Evolutionary conservation across 2,113 vertebrate species (phyloP).

Genomic region (Myiopsitta monachus): DNA sequence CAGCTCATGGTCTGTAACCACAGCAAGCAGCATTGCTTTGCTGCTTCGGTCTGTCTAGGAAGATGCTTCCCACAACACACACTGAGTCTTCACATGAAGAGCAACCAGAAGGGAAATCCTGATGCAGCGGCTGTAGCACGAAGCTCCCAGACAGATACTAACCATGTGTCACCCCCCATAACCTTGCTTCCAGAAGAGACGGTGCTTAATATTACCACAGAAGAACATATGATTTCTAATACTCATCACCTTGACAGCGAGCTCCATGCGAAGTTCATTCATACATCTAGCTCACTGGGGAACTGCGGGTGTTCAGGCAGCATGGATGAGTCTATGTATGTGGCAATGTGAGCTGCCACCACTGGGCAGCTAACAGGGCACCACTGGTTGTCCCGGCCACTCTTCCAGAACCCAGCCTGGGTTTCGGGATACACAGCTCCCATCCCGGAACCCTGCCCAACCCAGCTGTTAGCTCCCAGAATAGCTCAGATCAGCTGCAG

Average conservation of each 20-base stretch:
- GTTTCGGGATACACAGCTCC: neutral
- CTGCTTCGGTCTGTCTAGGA: neutral
- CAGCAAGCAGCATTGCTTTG: neutral
- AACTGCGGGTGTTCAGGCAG: neutral
- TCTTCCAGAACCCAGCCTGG: neutral
- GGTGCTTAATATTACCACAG: rapidly evolving
- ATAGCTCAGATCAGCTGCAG: constrained; percentile 9
- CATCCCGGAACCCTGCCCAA: neutral
- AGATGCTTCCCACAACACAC: neutral
- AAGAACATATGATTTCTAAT: neutral
- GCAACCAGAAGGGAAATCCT: neutral
- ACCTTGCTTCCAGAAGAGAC: neutral
- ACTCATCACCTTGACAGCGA: neutral
- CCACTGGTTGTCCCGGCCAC: neutral
- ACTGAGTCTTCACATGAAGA: neutral
- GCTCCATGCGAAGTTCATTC: neutral
- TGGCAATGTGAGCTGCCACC: rapidly evolving
- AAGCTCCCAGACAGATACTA: neutral
- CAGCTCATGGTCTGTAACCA: neutral
- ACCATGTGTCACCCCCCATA: neutral
- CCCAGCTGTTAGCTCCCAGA: neutral
- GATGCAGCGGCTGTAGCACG: neutral
- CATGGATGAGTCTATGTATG: rapidly evolving
- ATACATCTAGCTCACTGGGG: neutral
- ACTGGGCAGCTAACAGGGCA: rapidly evolving